phyloP scores from a whole-genome alignment of 2,888 invertebrate species.

The Clivina fossor region DNA sequence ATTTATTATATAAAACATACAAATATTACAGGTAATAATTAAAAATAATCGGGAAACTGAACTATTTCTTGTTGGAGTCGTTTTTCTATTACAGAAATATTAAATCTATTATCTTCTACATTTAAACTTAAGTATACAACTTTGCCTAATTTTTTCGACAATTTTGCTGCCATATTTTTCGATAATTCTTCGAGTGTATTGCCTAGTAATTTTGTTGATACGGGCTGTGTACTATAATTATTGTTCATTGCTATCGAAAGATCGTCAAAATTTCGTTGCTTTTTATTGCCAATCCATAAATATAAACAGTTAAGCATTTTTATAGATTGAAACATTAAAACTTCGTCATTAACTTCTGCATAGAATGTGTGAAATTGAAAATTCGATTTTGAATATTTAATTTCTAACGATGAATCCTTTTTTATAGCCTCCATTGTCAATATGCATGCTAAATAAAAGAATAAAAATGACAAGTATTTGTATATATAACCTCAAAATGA shows the following conservation, averaged over 20 bases:
- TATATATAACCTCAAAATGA: too few species aligned
- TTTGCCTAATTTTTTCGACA: slow-evolving; percentile 53
- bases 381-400: slow-evolving; percentile 37
- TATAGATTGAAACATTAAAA: slow-evolving; percentile 51
- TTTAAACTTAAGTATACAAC: slow-evolving; percentile 57
- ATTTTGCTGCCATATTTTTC: slow-evolving; percentile 47
- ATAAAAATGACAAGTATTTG: too few species aligned
- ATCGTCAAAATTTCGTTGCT: slow-evolving; percentile 49
- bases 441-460: too few species aligned
- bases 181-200: slow-evolving; percentile 48
- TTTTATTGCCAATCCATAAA: slow-evolving; percentile 53
- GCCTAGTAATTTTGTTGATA: slow-evolving; percentile 52
- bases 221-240: slow-evolving; percentile 44
- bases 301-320: slow-evolving; percentile 53
- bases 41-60: slow-evolving; percentile 49
- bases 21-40: too few species aligned
- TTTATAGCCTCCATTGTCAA: too few species aligned
- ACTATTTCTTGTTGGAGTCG: slow-evolving; percentile 53
- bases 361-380: slow-evolving; percentile 48
- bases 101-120: slow-evolving; percentile 48
- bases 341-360: slow-evolving; percentile 47
- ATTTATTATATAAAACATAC: too few species aligned
- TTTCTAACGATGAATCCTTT: slow-evolving; percentile 14
- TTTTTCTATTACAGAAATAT: slow-evolving; percentile 50
- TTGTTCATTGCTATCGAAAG: slow-evolving; percentile 50